phyloP scores from a whole-genome alignment of 37 sponge, comb jelly and placozoan genomes.

The Haliclona indistincta region DNA sequence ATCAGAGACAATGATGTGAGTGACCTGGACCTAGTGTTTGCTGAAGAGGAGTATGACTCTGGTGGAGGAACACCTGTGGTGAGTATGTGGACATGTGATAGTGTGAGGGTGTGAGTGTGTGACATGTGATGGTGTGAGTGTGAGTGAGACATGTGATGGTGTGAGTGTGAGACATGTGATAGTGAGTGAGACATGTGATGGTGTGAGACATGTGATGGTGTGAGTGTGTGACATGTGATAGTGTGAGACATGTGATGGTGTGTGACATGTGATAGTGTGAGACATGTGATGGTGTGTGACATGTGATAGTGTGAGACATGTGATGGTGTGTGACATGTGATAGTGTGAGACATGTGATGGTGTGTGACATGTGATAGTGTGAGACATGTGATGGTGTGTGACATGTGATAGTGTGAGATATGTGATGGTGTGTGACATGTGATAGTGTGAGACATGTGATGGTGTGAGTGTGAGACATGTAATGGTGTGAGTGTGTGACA shows the following conservation, averaged over 20 bases:
- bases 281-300: not conserved
- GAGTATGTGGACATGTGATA: not conserved
- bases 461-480: too few species aligned
- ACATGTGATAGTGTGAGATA: not conserved
- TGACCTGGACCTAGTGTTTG: conserved; percentile 86
- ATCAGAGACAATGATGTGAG: conserved; percentile 82
- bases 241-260: not conserved
- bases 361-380: not conserved
- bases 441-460: not conserved
- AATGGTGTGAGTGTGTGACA: not conserved
- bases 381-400: not conserved
- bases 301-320: not conserved
- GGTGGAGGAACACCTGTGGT: conserved; percentile 6
- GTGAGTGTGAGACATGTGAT: not conserved
- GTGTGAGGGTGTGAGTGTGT: not conserved
- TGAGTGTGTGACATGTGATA: too few species aligned
- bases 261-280: too few species aligned
- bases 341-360: not conserved
- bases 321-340: not conserved
- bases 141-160: not conserved
- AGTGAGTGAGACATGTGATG: not conserved
- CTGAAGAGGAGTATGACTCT: conserved; percentile 75
- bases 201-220: not conserved
- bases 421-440: not conserved
- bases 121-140: not conserved